These are phyloP conservation scores for Halcyon senegalensis DNA, from an alignment of 2,113 vertebrate genomes.

Conservation along the genomic window DNA sequence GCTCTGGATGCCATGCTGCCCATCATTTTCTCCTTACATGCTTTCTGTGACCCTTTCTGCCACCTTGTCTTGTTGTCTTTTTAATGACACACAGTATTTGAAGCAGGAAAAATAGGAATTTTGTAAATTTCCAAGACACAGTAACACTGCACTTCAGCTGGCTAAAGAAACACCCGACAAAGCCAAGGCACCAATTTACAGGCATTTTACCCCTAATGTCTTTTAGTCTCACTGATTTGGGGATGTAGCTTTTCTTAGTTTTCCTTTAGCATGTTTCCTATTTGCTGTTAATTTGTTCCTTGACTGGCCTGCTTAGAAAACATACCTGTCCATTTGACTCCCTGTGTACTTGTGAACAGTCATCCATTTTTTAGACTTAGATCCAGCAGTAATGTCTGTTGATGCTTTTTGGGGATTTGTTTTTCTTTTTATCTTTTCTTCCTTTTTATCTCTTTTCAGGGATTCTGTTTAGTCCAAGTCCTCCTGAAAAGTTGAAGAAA, in stretches of 20 bases:
- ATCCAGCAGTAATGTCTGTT: background rate
- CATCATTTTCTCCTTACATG: background rate
- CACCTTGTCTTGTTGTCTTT: background rate
- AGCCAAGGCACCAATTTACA: background rate
- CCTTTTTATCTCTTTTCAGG: background rate
- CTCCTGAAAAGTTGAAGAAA: background rate
- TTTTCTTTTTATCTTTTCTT: background rate
- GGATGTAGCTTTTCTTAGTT: background rate
- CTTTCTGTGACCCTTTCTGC: background rate
- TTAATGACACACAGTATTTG: background rate
- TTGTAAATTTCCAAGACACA: background rate
- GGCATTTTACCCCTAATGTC: background rate
- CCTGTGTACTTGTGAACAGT: background rate
- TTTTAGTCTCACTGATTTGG: background rate
- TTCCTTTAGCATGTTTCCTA: background rate
- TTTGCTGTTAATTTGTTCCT: background rate
- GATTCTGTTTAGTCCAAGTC: background rate
- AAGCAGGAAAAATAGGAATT: background rate
- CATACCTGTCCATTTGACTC: background rate
- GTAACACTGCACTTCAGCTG: background rate
- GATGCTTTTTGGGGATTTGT: background rate
- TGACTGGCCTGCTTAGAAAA: background rate
- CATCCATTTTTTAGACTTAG: background rate
- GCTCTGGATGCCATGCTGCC: background rate
- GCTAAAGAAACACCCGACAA: background rate